Percentiles rank a stretch among this genome's conserved stretches.
Evolutionary conservation across 2,888 invertebrate species (phyloP).

Genomic region (Caenorhabditis imperialis): DNA sequence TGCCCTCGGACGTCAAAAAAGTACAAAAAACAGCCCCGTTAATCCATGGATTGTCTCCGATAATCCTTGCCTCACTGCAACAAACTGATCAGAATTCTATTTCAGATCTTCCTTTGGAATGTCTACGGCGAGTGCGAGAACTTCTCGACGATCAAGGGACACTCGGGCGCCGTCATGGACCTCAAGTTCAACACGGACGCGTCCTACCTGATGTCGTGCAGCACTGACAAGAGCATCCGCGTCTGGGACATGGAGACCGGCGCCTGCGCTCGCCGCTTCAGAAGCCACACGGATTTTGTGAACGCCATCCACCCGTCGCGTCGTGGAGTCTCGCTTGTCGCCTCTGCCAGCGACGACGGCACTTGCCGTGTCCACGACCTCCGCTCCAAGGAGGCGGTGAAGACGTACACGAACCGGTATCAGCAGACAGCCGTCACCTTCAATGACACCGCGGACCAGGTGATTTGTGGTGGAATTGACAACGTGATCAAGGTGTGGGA

Average conservation of each 20-base stretch:
- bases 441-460: slow-evolving; percentile 94
- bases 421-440: slow-evolving; percentile 89
- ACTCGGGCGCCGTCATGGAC: slow-evolving; percentile 95
- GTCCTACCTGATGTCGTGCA: slow-evolving; percentile 86
- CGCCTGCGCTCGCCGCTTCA: slow-evolving; percentile 85
- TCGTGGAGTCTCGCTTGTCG: slow-evolving; percentile 90
- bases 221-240: slow-evolving; percentile 93
- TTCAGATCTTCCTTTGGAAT: slow-evolving; percentile 86
- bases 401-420: slow-evolving; percentile 80
- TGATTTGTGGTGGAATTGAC: slow-evolving; percentile 95
- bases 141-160: slow-evolving; percentile 91
- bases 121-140: slow-evolving; percentile 99
- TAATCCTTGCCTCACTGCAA: too few relatives aligned
- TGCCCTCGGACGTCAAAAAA: too few relatives aligned
- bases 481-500: slow-evolving; percentile 98
- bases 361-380: slow-evolving; percentile 86
- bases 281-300: slow-evolving; percentile 82
- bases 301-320: slow-evolving; percentile 83
- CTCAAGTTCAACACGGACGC: slow-evolving; percentile 81
- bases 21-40: too few relatives aligned
- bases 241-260: slow-evolving; percentile 95
- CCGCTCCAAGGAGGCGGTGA: slow-evolving; percentile 87
- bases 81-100: slow-evolving; percentile 1
- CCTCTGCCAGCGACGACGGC: slow-evolving; percentile 95
- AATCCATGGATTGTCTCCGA: too few relatives aligned